Evolutionary conservation across 2,797 vertebrate genomes (phyloP), one percentile per base, ranked within the genome.

Genomic region (Rhyacichthys aspro): DNA sequence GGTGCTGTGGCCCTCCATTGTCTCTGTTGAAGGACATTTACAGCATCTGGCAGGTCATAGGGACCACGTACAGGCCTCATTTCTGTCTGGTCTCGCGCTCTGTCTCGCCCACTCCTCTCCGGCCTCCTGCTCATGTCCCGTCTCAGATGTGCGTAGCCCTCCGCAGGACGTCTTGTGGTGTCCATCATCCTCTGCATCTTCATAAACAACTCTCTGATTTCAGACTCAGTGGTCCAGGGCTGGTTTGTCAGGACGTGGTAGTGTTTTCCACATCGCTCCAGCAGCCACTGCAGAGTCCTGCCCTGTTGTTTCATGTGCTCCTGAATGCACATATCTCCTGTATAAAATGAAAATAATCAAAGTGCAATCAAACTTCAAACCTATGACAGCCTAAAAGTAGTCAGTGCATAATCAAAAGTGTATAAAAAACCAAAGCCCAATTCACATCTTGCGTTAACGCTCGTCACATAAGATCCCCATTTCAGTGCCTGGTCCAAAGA

Each of bases 201-300:
- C 23, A 38, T 8, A 38, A 82, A 34, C 23, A 85, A 68, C 52
- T 74, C 36, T 0, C 7, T 9, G 7, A 70, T 36, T 52, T 73
- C 28, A 32, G 11, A 11, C 18, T 43, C 19, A 0, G 61, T n/a
- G 1, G 11, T 8, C 3, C 17, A 1, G 33, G 34, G 8, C 1
- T 48, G 37, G 41, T 34, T 59, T 59, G 11, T 55, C 49, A 80
- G 9, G 1, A 77, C 43, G 16, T 83, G 74, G 66, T 75, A 68
- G 56, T 76, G 67, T 69, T 78, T 69, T n/a, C 70, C 39, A 52
- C 82, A 86, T 43, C 74, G 59, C 36, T 73, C 78, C 59, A 86
- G 48, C 48, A 86, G 72, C 73, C 72, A 74, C 2, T 19, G 63
- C 1, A 83, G 67, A 44, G 38, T 46, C 44, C 7, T 18, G 8